Percentiles rank a stretch among this genome's conserved stretches.
Evolutionary conservation across 2,113 vertebrate genomes (phyloP).

Genomic region (Ramphastos sulfuratus): DNA sequence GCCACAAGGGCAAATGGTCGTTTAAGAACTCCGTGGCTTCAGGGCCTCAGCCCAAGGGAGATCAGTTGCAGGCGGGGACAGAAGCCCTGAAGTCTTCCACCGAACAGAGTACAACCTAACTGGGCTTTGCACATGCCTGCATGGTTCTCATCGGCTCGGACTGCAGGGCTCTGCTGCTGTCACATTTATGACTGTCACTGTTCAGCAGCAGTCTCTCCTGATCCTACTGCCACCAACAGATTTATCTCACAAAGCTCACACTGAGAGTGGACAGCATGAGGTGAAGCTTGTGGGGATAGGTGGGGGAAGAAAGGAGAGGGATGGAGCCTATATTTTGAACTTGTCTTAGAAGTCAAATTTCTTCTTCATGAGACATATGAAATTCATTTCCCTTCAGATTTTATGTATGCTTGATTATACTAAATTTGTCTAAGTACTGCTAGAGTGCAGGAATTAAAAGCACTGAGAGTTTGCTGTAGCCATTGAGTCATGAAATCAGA

Average conservation of each 20-base stretch:
- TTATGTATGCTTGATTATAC: background rate
- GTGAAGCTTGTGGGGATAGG: background rate
- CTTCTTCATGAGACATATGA: background rate
- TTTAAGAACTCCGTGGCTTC: background rate
- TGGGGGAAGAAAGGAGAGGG: background rate
- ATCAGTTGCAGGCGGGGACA: background rate
- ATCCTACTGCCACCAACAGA: background rate
- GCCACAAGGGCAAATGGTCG: accelerated
- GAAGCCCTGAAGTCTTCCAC: background rate
- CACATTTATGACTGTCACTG: background rate
- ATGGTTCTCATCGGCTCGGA: accelerated
- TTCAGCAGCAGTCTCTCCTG: background rate
- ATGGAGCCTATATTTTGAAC: background rate
- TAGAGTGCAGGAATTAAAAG: background rate
- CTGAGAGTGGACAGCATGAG: background rate
- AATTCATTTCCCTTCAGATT: background rate
- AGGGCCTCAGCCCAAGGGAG: background rate
- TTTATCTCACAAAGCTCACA: background rate
- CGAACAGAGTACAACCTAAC: background rate
- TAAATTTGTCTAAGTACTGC: background rate
- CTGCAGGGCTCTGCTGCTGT: background rate
- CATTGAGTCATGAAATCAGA: background rate
- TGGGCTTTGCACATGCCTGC: background rate
- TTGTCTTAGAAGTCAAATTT: background rate
- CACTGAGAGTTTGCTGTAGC: background rate